Percentiles rank a stretch among this genome's conserved stretches.
Conservation (phyloP, 2,888 invertebrate genomes). For the Diarsia rubi region DNA sequence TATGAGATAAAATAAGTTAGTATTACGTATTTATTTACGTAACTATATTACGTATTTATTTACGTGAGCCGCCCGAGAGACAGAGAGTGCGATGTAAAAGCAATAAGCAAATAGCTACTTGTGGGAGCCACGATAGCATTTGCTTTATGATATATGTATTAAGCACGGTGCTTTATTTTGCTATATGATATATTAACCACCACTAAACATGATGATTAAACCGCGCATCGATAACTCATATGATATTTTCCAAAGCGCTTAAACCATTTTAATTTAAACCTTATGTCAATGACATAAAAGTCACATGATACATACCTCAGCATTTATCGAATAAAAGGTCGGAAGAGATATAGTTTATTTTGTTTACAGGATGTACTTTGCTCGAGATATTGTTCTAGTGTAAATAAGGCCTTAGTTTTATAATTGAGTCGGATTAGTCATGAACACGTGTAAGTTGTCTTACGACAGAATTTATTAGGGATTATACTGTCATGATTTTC, state of each 20-base stretch:
- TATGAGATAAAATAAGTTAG: too few species aligned
- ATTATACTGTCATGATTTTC: conserved; percentile 2
- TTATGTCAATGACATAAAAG: neutral
- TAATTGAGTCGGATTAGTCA: conserved; percentile 20
- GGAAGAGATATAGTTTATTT: neutral
- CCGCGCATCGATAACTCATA: neutral
- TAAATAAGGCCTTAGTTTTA: conserved; percentile 20
- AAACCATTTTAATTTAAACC: neutral
- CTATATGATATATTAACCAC: too few species aligned
- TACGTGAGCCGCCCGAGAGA: too few species aligned
- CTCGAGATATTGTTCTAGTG: neutral
- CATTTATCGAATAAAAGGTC: neutral
- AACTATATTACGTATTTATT: too few species aligned
- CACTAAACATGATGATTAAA: conserved; percentile 2
- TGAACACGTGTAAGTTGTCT: conserved; percentile 1
- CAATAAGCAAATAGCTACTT: too few species aligned
- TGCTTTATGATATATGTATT: too few species aligned
- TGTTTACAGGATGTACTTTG: neutral
- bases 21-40: too few species aligned
- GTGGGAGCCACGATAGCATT: too few species aligned
- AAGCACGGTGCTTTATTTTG: too few species aligned
- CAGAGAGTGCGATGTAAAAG: too few species aligned
- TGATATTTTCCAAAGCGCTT: neutral
- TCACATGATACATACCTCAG: neutral
- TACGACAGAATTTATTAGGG: neutral